Evolutionary conservation across 2,113 vertebrate genomes (phyloP), one percentile per base, ranked within the genome.

Genomic region (Cheilinus undulatus): DNA sequence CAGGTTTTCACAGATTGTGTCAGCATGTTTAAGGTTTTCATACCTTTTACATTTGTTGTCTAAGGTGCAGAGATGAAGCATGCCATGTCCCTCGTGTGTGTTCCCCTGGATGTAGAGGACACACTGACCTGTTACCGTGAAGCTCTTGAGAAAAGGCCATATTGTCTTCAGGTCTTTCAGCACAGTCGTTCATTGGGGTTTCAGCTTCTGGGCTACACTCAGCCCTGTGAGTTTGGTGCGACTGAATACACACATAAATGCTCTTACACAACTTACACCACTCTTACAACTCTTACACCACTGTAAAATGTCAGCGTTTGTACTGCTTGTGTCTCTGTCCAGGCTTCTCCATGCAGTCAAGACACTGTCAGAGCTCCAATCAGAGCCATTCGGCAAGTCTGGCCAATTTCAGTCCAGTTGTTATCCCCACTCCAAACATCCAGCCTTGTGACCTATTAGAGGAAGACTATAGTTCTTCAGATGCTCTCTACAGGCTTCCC

Each of bases 101-200:
- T 99, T 54, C 98, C 97, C 5, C 77, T 99, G 88, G 93, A 97
- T 62, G 93, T 97, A 76, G 85, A 92, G 10, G 94, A 97, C 76
- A 95, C 95, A 1, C 85, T 99, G 86, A 80, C 82, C 61, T 95
- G 92, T 84, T 99, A 97, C 83, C 93, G 88, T 80, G 92, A 96
- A 88, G 93, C 92, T 32, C 53, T 97, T 52, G 85, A 93, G 86
- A 95, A 92, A 74, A 92, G 88, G 67, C 87, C 87, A 4, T 87
- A 93, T 50, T 90, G 94, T 52, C 92, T 94, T 78, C 92, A 93
- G 82, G 82, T 93, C 8, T 86, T 96, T 40, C 94, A 93, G 69
- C 95, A 97, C 73, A 96, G 96, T 87, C 94, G 93, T 70, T 95
- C 95, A 63, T 85, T 99, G 5, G 92, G 97, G 73, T 73, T 78